Percentiles rank a stretch among this genome's conserved stretches.
Conservation (phyloP, 2,113 vertebrate genomes). For the Cottus gobio region DNA sequence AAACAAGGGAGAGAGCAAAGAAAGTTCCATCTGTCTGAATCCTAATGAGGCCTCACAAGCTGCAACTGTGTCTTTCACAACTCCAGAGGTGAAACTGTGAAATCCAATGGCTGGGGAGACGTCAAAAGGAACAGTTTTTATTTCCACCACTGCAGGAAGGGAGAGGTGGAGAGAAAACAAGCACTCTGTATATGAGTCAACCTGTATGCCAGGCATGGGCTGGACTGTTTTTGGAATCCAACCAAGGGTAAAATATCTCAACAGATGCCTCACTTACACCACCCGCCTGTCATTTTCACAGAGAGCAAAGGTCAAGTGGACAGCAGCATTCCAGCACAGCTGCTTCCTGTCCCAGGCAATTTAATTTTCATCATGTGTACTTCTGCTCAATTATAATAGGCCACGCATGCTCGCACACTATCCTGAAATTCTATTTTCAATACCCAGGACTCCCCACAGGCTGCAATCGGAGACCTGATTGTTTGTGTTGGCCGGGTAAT, state of each 20-base stretch:
- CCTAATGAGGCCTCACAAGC: slow-evolving; percentile 70
- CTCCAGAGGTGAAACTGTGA: slow-evolving; percentile 74
- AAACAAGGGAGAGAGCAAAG: slow-evolving; percentile 41
- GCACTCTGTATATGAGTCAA: slow-evolving; percentile 10
- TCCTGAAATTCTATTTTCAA: slow-evolving; percentile 35
- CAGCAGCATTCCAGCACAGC: slow-evolving; percentile 48
- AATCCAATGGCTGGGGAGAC: slow-evolving; percentile 31
- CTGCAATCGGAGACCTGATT: slow-evolving; percentile 16
- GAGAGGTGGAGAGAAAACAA: slow-evolving; percentile 18
- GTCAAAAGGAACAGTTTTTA: slow-evolving; percentile 42
- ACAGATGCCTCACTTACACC: slow-evolving; percentile 62
- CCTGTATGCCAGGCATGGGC: slow-evolving; percentile 14
- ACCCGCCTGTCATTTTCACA: slow-evolving; percentile 42
- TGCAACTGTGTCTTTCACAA: slow-evolving; percentile 76
- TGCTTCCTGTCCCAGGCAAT: slow-evolving; percentile 52
- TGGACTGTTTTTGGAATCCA: slow-evolving; percentile 41
- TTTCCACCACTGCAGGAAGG: slow-evolving; percentile 35
- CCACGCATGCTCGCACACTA: slow-evolving; percentile 26
- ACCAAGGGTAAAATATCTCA: slow-evolving; percentile 60
- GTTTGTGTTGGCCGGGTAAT: slow-evolving; percentile 33
- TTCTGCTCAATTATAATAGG: slow-evolving; percentile 41
- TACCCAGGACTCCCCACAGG: background rate
- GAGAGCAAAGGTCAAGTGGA: slow-evolving; percentile 70
- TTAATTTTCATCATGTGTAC: slow-evolving; percentile 40
- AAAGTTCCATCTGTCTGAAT: slow-evolving; percentile 82